A percentile compares a stretch with the other conserved stretches of the same genome.
phyloP scores from a whole-genome alignment of 2,113 vertebrate species.

The Pao palembangensis region DNA sequence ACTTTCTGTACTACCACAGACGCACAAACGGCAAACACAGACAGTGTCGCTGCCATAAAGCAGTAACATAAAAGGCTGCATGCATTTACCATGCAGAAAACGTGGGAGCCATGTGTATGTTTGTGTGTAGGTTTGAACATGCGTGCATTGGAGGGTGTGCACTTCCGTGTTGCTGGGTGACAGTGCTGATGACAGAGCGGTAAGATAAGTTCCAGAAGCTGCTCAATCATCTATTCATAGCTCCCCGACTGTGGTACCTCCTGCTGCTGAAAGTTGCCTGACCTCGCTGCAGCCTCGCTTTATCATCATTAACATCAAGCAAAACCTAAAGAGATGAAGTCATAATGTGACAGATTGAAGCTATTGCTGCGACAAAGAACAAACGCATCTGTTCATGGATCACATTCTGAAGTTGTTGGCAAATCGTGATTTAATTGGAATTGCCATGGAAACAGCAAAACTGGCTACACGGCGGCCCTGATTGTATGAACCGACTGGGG shows the following conservation, averaged over 20 bases:
- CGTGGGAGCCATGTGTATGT: conserved; percentile 55
- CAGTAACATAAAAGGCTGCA: conserved; percentile 33
- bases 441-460: conserved; percentile 7
- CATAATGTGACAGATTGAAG: conserved; percentile 21
- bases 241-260: conserved; percentile 34
- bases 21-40: conserved; percentile 1
- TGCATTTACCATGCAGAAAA: conserved; percentile 44
- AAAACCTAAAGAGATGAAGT: conserved; percentile 35
- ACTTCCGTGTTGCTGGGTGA: conserved; percentile 44
- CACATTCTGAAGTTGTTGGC: conserved; percentile 8
- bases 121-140: not conserved
- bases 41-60: conserved; percentile 52
- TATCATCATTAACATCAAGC: conserved; percentile 50
- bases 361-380: conserved; percentile 43
- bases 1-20: conserved; percentile 13
- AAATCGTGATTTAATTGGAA: conserved; percentile 13
- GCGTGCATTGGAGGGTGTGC: conserved; percentile 14
- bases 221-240: conserved; percentile 60
- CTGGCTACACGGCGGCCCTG: not conserved
- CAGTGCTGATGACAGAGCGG: conserved; percentile 51
- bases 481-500: conserved; percentile 12
- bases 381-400: conserved; percentile 24
- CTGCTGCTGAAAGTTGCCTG: conserved; percentile 54
- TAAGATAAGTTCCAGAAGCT: conserved; percentile 46
- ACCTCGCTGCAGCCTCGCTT: conserved; percentile 41